These are phyloP conservation scores for Macheiramphus alcinus DNA, from an alignment of 2,113 vertebrate genomes.

Conservation along the genomic window DNA sequence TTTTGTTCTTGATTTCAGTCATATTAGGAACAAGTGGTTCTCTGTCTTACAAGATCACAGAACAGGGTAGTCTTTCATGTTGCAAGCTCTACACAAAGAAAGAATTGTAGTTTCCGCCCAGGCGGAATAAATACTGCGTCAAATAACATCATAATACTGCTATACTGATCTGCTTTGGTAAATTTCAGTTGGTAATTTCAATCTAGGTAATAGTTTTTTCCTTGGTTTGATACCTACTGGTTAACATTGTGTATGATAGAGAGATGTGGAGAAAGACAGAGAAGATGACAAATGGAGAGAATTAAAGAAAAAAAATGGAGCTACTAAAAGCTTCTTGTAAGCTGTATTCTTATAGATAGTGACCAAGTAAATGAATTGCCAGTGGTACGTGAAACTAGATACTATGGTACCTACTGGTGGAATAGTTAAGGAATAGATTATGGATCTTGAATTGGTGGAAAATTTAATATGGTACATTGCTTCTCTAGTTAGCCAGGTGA, in stretches of 20 bases:
- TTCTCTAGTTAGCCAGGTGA: neutral
- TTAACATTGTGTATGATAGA: neutral
- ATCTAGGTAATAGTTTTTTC: neutral
- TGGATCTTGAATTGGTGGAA: neutral
- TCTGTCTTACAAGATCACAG: neutral
- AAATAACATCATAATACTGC: neutral
- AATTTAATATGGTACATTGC: neutral
- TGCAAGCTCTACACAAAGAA: neutral
- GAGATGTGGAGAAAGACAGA: neutral
- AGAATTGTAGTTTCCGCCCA: neutral
- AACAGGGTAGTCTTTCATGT: neutral
- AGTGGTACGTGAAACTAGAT: neutral
- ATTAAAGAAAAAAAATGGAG: neutral
- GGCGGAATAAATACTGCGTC: too few relatives aligned
- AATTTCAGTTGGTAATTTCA: neutral
- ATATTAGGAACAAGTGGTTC: neutral
- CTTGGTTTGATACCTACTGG: neutral
- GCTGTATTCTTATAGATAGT: neutral
- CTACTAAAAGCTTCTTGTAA: neutral
- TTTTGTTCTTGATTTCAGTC: neutral
- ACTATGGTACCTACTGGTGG: neutral
- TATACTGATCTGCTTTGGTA: neutral
- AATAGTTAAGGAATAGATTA: neutral
- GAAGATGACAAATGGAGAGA: neutral
- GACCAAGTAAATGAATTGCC: neutral